Percentiles rank a stretch among this genome's conserved stretches.
These are phyloP conservation scores for Euplexia lucipara DNA, from an alignment of 2,888 invertebrate genomes.

Conservation along the genomic window DNA sequence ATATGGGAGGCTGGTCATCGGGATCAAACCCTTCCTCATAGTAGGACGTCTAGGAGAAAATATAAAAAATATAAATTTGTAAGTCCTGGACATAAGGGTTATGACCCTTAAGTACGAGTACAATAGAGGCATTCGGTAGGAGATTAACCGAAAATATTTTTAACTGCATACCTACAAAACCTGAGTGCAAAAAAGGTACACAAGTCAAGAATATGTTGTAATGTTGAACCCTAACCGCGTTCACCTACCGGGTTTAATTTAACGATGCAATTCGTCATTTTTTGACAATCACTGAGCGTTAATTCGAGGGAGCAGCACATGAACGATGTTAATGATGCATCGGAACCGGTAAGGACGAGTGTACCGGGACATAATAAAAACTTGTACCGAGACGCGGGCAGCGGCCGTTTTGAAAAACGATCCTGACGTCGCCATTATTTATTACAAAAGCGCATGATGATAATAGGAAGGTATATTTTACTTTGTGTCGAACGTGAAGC, in stretches of 20 bases:
- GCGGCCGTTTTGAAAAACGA: conserved; percentile 79
- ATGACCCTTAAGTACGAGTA: too few species aligned
- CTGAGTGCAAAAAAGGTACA: neutral
- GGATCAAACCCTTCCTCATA: too few species aligned
- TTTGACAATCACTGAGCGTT: conserved; percentile 76
- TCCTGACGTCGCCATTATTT: conserved; percentile 80
- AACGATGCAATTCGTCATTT: conserved; percentile 77
- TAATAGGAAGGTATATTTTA: conserved; percentile 81
- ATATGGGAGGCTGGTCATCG: too few species aligned
- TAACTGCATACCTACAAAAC: conserved; percentile 47
- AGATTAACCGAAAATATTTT: too few species aligned
- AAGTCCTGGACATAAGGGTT: too few species aligned
- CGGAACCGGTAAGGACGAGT: conserved; percentile 78
- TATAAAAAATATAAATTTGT: too few species aligned
- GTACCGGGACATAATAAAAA: conserved; percentile 77
- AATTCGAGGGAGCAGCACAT: conserved; percentile 74
- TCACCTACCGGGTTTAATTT: conserved; percentile 58
- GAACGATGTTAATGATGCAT: conserved; percentile 80
- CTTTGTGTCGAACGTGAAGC: conserved; percentile 74
- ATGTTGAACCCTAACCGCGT: conserved; percentile 14
- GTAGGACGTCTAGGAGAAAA: too few species aligned
- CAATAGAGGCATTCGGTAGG: too few species aligned
- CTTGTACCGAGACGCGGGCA: conserved; percentile 72
- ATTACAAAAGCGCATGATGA: conserved; percentile 83
- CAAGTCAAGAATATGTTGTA: conserved; percentile 1